These are phyloP conservation scores for Dynastes grantii DNA, from an alignment of 2,888 invertebrate species.

Conservation along the genomic window DNA sequence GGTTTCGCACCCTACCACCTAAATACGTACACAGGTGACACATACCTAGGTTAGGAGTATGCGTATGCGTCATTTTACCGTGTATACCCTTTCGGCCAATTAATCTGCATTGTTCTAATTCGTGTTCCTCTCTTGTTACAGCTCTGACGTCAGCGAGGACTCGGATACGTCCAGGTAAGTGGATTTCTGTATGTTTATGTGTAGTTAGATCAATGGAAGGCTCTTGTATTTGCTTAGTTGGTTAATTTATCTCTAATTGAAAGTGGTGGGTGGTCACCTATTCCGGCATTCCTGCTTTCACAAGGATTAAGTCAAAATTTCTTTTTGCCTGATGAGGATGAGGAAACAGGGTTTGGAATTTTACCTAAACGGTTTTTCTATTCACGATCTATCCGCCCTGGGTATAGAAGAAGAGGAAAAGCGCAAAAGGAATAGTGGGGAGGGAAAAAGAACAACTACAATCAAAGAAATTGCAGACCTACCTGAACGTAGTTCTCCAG, in stretches of 20 bases:
- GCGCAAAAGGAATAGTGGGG: background rate
- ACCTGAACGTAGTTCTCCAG: too few relatives aligned
- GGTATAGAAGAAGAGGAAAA: background rate
- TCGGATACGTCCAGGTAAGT: constrained; percentile 63
- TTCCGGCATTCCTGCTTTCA: background rate
- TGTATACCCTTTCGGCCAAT: constrained; percentile 52
- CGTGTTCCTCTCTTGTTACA: constrained; percentile 61
- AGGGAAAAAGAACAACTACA: too few relatives aligned
- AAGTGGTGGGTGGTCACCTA: background rate
- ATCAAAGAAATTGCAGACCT: too few relatives aligned
- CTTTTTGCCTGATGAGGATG: background rate
- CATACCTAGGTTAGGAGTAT: background rate
- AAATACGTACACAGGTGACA: background rate
- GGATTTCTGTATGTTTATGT: background rate
- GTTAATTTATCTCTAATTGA: background rate
- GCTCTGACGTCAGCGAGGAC: constrained; percentile 63
- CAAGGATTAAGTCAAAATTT: background rate
- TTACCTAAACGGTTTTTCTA: background rate
- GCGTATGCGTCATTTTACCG: background rate
- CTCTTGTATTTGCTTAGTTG: background rate
- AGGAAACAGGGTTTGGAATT: background rate
- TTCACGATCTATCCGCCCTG: background rate
- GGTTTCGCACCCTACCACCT: background rate
- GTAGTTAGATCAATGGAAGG: background rate
- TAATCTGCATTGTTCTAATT: constrained; percentile 61